Percentiles rank a stretch among this genome's conserved stretches.
These are phyloP conservation scores for Sphenopsis melanotis DNA, from an alignment of 2,797 vertebrate genomes.

Conservation along the genomic window DNA sequence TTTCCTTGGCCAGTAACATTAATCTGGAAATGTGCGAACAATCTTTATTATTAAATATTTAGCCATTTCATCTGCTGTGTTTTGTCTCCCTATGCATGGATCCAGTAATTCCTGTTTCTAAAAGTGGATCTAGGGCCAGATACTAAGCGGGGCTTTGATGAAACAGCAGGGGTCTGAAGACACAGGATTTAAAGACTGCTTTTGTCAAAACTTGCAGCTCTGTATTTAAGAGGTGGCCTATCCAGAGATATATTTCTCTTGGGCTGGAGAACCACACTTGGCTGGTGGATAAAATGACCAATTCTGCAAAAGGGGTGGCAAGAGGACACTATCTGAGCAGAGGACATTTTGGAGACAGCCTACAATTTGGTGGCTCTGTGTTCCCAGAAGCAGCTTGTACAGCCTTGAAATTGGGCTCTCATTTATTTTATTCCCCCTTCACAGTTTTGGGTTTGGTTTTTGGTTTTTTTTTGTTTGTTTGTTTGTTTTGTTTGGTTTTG, in stretches of 20 bases:
- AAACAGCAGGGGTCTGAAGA: neutral
- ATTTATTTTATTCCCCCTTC: neutral
- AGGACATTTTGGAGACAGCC: neutral
- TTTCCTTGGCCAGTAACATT: slow-evolving; percentile 34
- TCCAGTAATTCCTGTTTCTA: neutral
- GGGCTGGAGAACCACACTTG: neutral
- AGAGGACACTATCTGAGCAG: neutral
- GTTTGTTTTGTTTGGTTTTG: neutral
- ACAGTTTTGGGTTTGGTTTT: neutral
- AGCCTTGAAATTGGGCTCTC: neutral
- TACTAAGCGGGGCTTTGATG: neutral
- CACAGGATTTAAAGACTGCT: neutral
- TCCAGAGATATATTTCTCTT: neutral
- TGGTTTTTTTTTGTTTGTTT: neutral
- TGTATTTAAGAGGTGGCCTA: neutral
- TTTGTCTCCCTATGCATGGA: neutral
- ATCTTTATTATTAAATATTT: slow-evolving; percentile 49
- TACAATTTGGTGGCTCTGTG: neutral
- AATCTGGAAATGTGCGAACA: slow-evolving; percentile 52
- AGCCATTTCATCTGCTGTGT: neutral
- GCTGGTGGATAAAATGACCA: neutral
- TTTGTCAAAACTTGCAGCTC: neutral
- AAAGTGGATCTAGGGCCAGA: neutral
- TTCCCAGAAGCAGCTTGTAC: neutral
- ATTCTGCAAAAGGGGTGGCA: neutral